Evolutionary conservation across 2,888 invertebrate genomes (phyloP).

Genomic region (Antitype chi): DNA sequence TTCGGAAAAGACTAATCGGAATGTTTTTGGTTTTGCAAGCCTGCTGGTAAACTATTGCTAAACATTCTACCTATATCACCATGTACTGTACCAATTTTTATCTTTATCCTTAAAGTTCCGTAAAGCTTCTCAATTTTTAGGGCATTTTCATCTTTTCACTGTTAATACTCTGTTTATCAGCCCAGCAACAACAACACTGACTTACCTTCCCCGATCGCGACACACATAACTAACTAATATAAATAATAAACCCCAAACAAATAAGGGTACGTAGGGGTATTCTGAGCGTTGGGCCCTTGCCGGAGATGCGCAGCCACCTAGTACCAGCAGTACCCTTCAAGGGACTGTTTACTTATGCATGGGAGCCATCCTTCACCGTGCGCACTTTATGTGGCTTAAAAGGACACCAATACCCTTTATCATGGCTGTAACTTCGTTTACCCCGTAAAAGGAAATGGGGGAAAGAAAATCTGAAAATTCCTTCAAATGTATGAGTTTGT

Average conservation of each 20-base stretch:
- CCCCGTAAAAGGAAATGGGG: conserved; percentile 33
- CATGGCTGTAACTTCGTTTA: conserved; percentile 45
- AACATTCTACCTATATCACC: no score
- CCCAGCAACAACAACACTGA: not conserved
- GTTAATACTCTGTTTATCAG: not conserved
- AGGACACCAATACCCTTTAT: conserved; percentile 46
- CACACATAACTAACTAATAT: conserved; percentile 7
- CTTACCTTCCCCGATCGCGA: not conserved
- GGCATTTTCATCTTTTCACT: not conserved
- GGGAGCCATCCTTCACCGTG: conserved; percentile 42
- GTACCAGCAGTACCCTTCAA: conserved; percentile 9
- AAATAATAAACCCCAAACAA: conserved; percentile 15
- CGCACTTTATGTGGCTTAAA: conserved; percentile 39
- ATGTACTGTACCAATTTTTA: no score
- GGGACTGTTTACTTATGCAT: conserved; percentile 58
- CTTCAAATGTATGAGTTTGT: not conserved
- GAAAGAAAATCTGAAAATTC: conserved; percentile 19
- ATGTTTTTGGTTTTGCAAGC: no score
- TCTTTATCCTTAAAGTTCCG: not conserved
- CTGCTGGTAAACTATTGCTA: no score
- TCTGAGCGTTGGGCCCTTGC: not conserved
- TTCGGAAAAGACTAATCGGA: no score
- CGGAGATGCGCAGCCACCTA: conserved; percentile 11
- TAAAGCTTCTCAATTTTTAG: not conserved
- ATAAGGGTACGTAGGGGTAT: not conserved